Percentiles rank a stretch among this genome's conserved stretches.
Conservation (phyloP, 2,888 invertebrate species). For the Notocelia uddmanniana region DNA sequence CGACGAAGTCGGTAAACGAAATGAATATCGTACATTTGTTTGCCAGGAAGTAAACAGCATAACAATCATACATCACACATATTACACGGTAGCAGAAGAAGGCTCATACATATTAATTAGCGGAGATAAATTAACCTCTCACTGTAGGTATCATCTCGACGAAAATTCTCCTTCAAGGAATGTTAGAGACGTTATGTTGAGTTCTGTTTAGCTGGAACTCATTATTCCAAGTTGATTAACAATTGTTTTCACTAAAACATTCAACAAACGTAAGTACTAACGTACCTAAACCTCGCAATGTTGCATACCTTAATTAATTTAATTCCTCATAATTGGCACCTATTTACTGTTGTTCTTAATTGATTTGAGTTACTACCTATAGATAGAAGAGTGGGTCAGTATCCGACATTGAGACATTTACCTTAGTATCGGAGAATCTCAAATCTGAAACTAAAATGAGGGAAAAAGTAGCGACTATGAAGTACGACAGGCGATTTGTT, state of each 20-base stretch:
- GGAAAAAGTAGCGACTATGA: not conserved
- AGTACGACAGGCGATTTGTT: not conserved
- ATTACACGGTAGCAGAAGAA: not conserved
- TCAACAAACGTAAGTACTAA: not conserved
- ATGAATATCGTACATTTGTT: slow-evolving; percentile 13
- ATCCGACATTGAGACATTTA: too few species aligned
- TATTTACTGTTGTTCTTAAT: too few species aligned
- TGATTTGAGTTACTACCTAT: too few species aligned
- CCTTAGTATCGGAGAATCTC: not conserved
- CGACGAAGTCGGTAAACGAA: not conserved
- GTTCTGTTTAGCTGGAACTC: not conserved
- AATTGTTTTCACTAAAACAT: too few species aligned
- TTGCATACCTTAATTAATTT: too few species aligned
- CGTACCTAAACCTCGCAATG: too few species aligned
- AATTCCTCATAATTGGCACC: too few species aligned
- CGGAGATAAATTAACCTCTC: not conserved
- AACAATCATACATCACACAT: slow-evolving; percentile 1
- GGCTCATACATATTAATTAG: slow-evolving; percentile 2
- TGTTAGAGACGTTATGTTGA: not conserved
- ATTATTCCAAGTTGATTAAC: not conserved
- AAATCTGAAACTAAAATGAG: not conserved
- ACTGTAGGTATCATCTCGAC: not conserved
- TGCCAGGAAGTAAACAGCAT: not conserved
- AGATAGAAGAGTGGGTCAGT: too few species aligned
- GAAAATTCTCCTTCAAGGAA: not conserved